A percentile compares a stretch with the other conserved stretches of the same genome.
Conservation (phyloP, 2,797 vertebrate species). For the Eupleurogrammus muticus region DNA sequence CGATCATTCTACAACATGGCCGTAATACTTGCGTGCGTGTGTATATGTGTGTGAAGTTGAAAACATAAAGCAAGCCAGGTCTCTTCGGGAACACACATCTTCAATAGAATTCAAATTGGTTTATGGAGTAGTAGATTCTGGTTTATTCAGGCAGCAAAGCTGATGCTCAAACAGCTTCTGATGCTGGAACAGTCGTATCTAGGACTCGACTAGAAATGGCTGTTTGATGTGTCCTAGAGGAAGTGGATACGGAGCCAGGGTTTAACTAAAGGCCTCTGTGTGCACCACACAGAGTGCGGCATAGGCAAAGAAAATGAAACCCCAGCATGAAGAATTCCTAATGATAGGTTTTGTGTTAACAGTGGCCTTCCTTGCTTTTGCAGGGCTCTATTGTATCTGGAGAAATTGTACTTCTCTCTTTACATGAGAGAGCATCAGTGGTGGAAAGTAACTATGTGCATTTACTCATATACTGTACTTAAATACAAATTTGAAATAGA, state of each 20-base stretch:
- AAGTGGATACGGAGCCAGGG: slow-evolving; percentile 36
- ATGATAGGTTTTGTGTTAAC: slow-evolving; percentile 26
- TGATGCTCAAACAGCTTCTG: slow-evolving; percentile 54
- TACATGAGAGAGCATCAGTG: not conserved
- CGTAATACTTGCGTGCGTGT: slow-evolving; percentile 13
- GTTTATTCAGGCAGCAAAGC: slow-evolving; percentile 54
- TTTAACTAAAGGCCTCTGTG: slow-evolving; percentile 53
- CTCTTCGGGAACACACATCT: slow-evolving; percentile 25
- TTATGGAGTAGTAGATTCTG: slow-evolving; percentile 33
- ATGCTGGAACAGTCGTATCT: slow-evolving; percentile 44
- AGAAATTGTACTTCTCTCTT: not conserved
- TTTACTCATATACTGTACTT: too few relatives aligned
- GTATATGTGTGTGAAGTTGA: slow-evolving; percentile 25
- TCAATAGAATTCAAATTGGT: slow-evolving; percentile 53
- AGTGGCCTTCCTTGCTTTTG: slow-evolving; percentile 5
- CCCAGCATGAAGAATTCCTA: slow-evolving; percentile 4
- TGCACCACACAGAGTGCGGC: slow-evolving; percentile 18
- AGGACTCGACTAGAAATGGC: slow-evolving; percentile 54
- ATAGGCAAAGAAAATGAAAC: slow-evolving; percentile 44
- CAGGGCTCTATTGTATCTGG: not conserved
- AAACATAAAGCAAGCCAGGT: not conserved
- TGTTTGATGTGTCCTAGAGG: slow-evolving; percentile 63
- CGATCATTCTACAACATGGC: slow-evolving; percentile 37
- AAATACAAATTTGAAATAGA: too few relatives aligned
- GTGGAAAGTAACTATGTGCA: too few relatives aligned